Evolutionary conservation across 2,888 invertebrate genomes (phyloP), one percentile per base, ranked within the genome.

Genomic region (Digitonthophagus gazella): DNA sequence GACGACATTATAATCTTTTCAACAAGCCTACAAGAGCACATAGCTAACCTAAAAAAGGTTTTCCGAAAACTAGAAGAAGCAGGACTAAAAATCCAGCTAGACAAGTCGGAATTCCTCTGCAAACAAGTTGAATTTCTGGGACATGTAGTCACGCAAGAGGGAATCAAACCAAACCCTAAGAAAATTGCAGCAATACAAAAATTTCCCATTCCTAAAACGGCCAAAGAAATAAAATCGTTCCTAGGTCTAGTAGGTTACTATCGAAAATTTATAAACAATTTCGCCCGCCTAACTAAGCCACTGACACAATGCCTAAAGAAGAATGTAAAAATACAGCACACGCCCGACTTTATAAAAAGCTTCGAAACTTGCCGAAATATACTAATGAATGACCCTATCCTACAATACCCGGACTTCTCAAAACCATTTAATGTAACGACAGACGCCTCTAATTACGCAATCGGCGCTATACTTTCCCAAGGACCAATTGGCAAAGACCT

Each of bases 371-470:
- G 68, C 15, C 73, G 73, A 70, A 22, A 44, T 22, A 64, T 65
- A 20, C 66, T 74, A 57, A 64, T 22, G 54, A 15, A 20, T 63
- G 22, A 65, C 6, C 70, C 73, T 15, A 18, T 73, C 18, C 66
- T 74, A 16, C 74, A 74, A 75, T 76, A 65, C 65, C 72, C 68
- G 57, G 74, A 71, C 69, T 77, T 72, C 72, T 64, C 56, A 69
- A 73, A 76, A 74, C 57, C 71, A 11, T 80, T 80, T 67, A 67
- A 73, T 20, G 54, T 79, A 14, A 76, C 76, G 0, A 80, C 81
- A 0, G 81, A 82, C 68, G 82, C 81, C 0, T 76, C 75, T 18
- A 75, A 80, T 56, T 72, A 72, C 55, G 76, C 77, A 2, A 67
- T 80, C 2, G 79, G 78, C 2, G 74, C 74, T 0, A 72, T 81